Evolutionary conservation across 1,140 invertebrate species (phyloP), one percentile per base, ranked within the genome.

Genomic region (Lysiphlebus fabarum): DNA sequence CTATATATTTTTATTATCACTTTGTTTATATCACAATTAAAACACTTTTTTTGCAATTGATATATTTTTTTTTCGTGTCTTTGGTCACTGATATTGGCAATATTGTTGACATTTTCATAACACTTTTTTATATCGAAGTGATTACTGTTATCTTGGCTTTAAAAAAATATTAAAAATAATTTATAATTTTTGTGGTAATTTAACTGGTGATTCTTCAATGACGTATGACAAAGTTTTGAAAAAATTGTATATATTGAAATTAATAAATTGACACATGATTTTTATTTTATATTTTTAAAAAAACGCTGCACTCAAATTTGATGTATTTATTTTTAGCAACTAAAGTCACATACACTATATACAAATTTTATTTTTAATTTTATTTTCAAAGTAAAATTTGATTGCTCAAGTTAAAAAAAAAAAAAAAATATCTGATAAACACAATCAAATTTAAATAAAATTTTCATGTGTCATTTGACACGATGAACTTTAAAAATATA

Each of bases 241-340:
- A 33, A n/a, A 51, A 33, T 5, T 14, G n/a, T n/a, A n/a, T n/a
- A 51, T 37, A 3, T 36, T 12, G 36, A 12, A 37, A 49, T 48
- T 50, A 50, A 58, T 50, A 58, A 58, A 58, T 58, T 40, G 47
- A 58, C 45, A 47, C 47, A 58, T 38, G 38, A 40, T 53, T 58
- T 58, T 42, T n/a, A 3, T 44, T 12, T 34, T 36, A 12, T 48
- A n/a, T 41, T 17, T 38, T 17, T 37, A 17, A 34, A 26, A 7
- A 9, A 9, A 7, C 33, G 10, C 37, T 10, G 9, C 51, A n/a
- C 37, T 53, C 51, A 41, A 10, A 17, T 26, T 17, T 10, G 17
- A 33, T 58, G 44, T 58, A 53, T 58, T 58, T 58, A 50, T 53
- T 49, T 34, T 8, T 4, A 38, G 26, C 11, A 41, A 17, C 57